Base-by-base conservation (phyloP, 2,888 invertebrate genomes). In the Rugalucina vietnamica region DNA sequence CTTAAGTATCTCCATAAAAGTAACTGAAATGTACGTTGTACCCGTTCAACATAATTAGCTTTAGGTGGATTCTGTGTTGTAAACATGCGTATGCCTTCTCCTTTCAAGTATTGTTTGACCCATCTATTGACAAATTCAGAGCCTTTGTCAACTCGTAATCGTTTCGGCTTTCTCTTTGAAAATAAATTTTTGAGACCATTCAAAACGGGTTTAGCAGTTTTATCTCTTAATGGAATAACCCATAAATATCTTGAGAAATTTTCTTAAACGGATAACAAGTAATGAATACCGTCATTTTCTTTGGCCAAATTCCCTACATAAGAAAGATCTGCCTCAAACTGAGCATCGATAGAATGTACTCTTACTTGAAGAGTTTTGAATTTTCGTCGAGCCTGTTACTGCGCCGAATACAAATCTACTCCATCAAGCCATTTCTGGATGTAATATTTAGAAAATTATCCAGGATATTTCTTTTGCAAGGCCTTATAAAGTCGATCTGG, bases 31-130 rank as follows among this genome's bases (percentile, higher is more conserved):
- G 75, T 75, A 14, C 70, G 1, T n/a, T n/a, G n/a, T n/a, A n/a
- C n/a, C 24, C 76, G 74, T 74, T 80, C 75, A 24, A 75, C 75
- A 65, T 50, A 50, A 74, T 73, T 74, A 18, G n/a, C n/a, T 69
- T 77, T 81, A 0, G 69, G 36, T 27, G 27, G 43, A n/a, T 81
- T 81, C n/a, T 84, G 50, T 57, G 71, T 81, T 1, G 81, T 75
- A 39, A 81, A 81, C 57, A 72, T 79, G 32, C 76, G 60, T 3
- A 81, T 70, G 32, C 36, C 54, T 2, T 74, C 50, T 1, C 81
- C 65, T 75, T 78, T 81, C 34, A 74, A 36, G 36, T 60, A 81
- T 37, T 71, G 50, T 72, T 75, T 78, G 24, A 81, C n/a, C 2
- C 24, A 32, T 34, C 27, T 50, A 32, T 81, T 81, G 36, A 73